phyloP scores from a whole-genome alignment of 30 jellyfish, hydroid and myxozoan species.

The Mastigias papua region DNA sequence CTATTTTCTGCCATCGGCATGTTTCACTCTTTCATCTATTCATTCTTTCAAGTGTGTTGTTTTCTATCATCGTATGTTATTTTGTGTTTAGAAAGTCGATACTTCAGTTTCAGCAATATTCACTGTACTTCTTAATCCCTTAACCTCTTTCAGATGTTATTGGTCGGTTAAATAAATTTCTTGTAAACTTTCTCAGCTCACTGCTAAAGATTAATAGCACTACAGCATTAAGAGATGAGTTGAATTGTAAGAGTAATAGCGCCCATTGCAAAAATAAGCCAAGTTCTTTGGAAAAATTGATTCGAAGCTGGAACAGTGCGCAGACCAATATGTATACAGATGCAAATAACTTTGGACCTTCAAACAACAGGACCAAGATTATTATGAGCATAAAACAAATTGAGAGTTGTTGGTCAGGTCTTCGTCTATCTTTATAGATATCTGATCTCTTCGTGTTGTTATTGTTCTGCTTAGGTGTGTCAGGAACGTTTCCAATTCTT shows the following conservation, averaged over 20 bases:
- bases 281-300: neutral
- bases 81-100: too few relatives aligned
- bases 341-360: slow-evolving; percentile 41
- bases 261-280: neutral
- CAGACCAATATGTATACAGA: neutral
- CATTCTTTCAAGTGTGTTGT: too few relatives aligned
- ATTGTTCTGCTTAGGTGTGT: neutral
- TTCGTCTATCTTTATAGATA: neutral
- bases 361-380: slow-evolving; percentile 23
- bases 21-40: too few relatives aligned
- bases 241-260: neutral
- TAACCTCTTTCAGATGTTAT: neutral
- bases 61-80: too few relatives aligned
- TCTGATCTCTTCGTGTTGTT: neutral
- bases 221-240: slow-evolving; percentile 31
- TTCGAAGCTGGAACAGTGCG: neutral
- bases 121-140: too few relatives aligned
- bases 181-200: slow-evolving; percentile 27
- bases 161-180: neutral
- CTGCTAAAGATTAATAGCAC: slow-evolving; percentile 7
- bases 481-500: neutral
- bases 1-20: too few relatives aligned
- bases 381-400: slow-evolving; percentile 46
- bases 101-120: too few relatives aligned
- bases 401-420: slow-evolving; percentile 54